A percentile compares a stretch with the other conserved stretches of the same genome.
These are phyloP conservation scores for Scaptomyza parva DNA, from an alignment of 2,888 invertebrate species.

Conservation along the genomic window DNA sequence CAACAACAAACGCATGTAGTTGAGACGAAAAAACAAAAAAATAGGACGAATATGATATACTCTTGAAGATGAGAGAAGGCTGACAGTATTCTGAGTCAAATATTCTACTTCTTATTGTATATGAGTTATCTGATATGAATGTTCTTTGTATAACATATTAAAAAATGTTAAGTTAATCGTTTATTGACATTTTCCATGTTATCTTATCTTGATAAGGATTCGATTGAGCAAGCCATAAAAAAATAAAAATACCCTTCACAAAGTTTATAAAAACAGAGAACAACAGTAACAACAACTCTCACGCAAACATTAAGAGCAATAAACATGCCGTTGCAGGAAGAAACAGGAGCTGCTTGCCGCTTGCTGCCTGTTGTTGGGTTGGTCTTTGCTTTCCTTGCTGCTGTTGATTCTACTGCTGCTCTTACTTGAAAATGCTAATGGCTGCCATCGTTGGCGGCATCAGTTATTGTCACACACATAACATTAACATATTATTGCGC, in stretches of 20 bases:
- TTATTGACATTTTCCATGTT: too few species aligned
- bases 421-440: conserved; percentile 73
- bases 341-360: conserved; percentile 6
- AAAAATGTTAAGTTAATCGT: too few species aligned
- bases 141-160: too few species aligned
- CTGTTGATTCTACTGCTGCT: not conserved
- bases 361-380: conserved; percentile 5
- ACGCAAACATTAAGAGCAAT: conserved; percentile 80
- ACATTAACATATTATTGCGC: conserved; percentile 84
- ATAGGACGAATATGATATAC: not conserved
- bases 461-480: conserved; percentile 77
- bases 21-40: conserved; percentile 4
- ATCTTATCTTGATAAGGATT: too few species aligned
- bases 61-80: not conserved
- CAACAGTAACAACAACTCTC: conserved; percentile 43
- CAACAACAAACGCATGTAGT: conserved; percentile 35
- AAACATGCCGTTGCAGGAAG: conserved; percentile 70
- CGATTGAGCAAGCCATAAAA: not conserved
- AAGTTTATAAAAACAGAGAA: conserved; percentile 3
- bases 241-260: not conserved
- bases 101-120: not conserved
- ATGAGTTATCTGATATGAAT: not conserved
- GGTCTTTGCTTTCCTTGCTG: too few species aligned
- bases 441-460: conserved; percentile 49
- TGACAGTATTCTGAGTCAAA: not conserved